phyloP scores from a whole-genome alignment of 2,797 vertebrate genomes.

The Cynopterus sphinx region DNA sequence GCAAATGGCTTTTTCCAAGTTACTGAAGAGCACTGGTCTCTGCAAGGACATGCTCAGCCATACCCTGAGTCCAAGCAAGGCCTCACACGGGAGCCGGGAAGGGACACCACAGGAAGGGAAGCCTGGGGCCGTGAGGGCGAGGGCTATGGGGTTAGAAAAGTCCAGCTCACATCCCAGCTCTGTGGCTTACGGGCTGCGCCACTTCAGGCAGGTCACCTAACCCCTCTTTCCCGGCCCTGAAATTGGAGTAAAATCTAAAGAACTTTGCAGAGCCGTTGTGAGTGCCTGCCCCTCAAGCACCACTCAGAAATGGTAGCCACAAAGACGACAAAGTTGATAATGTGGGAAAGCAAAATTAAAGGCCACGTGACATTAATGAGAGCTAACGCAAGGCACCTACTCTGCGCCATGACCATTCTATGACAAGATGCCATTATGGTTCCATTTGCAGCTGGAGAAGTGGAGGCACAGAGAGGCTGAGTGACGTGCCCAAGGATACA shows the following conservation, averaged over 20 bases:
- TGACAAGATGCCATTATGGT: not conserved
- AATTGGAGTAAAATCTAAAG: not conserved
- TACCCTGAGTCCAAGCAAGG: not conserved
- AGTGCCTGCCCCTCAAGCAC: not conserved
- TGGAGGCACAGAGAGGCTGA: not conserved
- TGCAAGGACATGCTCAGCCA: not conserved
- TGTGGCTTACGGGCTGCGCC: too few species aligned
- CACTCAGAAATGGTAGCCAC: not conserved
- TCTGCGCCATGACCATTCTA: not conserved
- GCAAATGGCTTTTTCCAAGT: not conserved
- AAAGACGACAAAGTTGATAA: not conserved
- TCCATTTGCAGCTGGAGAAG: not conserved
- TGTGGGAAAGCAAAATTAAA: not conserved
- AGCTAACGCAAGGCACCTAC: not conserved
- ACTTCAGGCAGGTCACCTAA: not conserved
- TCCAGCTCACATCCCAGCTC: not conserved
- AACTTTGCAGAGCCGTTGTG: not conserved
- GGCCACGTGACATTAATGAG: not conserved
- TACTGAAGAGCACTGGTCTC: not conserved
- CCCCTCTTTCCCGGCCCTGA: not conserved
- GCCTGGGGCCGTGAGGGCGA: not conserved
- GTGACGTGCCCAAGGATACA: not conserved
- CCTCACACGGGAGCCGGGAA: not conserved
- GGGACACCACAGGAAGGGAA: not conserved
- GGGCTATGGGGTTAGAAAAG: accelerated